These are phyloP conservation scores for Pituophis catenifer DNA, from an alignment of 2,113 vertebrate genomes.

Conservation along the genomic window DNA sequence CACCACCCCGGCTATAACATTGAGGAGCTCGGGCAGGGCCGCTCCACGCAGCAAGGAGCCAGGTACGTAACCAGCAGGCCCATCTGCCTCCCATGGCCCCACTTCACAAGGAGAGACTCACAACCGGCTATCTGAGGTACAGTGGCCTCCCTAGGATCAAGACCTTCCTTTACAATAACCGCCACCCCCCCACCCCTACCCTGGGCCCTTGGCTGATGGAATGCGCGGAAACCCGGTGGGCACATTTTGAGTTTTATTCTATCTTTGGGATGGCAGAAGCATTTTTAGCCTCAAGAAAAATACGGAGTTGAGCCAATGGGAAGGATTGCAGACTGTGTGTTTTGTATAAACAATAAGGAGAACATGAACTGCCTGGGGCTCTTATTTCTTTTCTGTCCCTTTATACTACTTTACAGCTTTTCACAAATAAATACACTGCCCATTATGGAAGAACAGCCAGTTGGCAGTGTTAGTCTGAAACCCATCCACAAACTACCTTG, in stretches of 20 bases:
- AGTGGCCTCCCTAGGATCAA: no score
- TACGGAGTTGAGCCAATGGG: not conserved
- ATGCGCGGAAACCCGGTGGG: no score
- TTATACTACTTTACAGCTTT: not conserved
- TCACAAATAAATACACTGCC: conserved; percentile 27
- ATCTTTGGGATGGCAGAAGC: not conserved
- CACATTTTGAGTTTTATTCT: conserved; percentile 8
- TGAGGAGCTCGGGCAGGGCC: no score
- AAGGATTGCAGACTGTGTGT: conserved; percentile 24
- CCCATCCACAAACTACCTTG: not conserved
- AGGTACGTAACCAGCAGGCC: no score
- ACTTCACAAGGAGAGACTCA: no score
- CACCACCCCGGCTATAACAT: no score
- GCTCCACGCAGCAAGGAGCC: no score
- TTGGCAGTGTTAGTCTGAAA: conserved; percentile 21
- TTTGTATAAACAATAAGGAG: conserved; percentile 29
- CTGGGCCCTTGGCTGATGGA: no score
- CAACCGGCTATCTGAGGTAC: no score
- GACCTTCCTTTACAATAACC: no score
- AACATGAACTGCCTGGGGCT: conserved; percentile 16
- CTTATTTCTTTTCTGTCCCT: conserved; percentile 27
- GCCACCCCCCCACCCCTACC: no score
- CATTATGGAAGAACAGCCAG: conserved; percentile 28
- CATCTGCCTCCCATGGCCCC: no score
- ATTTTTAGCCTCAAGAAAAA: conserved; percentile 7